These are phyloP conservation scores for Adoxophyes honmai DNA, from an alignment of 1,140 invertebrate genomes.

Conservation along the genomic window DNA sequence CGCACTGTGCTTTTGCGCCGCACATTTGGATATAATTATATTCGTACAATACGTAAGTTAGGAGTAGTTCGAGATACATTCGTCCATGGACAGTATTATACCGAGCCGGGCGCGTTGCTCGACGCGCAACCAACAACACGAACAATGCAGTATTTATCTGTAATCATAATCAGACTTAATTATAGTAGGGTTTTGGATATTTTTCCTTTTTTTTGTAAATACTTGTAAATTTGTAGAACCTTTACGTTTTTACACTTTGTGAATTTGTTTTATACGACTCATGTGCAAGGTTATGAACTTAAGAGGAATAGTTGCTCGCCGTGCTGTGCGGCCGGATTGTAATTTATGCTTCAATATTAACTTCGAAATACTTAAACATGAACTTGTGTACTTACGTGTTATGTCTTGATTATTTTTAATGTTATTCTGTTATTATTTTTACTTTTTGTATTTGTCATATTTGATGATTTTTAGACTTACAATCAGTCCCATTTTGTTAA, in stretches of 20 bases:
- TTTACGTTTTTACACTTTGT: constrained; percentile 44
- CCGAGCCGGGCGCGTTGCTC: constrained; percentile 32
- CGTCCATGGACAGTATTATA: constrained; percentile 49
- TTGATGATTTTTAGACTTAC: background rate
- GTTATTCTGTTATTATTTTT: constrained; percentile 26
- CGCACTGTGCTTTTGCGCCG: constrained; percentile 46
- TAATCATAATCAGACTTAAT: constrained; percentile 39
- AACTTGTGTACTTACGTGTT: constrained; percentile 33
- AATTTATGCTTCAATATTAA: constrained; percentile 25
- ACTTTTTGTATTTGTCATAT: constrained; percentile 12
- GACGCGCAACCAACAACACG: constrained; percentile 32
- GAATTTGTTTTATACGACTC: constrained; percentile 64
- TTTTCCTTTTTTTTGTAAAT: constrained; percentile 64
- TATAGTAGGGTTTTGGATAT: constrained; percentile 62
- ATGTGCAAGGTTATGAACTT: constrained; percentile 28
- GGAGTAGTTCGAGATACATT: constrained; percentile 28
- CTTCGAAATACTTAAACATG: constrained; percentile 13
- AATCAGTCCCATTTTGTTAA: background rate
- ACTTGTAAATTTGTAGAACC: constrained; percentile 70
- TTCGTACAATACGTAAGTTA: constrained; percentile 32
- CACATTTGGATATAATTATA: constrained; percentile 35
- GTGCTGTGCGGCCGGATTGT: background rate
- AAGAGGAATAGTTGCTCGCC: constrained; percentile 18
- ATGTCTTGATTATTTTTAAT: constrained; percentile 27
- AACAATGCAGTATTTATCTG: constrained; percentile 62